Evolutionary conservation across 2,113 vertebrate genomes (phyloP).

Genomic region (Ailuropoda melanoleuca): DNA sequence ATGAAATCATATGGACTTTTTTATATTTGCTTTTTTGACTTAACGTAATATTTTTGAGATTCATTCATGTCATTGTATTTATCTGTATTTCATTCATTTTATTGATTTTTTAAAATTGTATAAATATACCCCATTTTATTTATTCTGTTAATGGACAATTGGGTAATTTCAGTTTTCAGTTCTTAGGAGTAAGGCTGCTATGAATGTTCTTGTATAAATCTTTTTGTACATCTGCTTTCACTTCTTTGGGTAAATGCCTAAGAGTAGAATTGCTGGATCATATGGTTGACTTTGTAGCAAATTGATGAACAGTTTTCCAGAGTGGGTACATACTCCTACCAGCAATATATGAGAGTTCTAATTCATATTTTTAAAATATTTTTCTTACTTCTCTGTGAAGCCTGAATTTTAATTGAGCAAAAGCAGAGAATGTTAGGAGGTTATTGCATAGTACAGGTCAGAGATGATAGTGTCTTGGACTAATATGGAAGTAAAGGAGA

Average conservation of each 20-base stretch:
- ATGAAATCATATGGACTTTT: not conserved
- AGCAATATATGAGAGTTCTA: not conserved
- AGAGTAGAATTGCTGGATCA: not conserved
- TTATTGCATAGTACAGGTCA: not conserved
- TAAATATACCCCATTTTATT: not conserved
- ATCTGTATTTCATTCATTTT: not conserved
- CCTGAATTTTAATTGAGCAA: not conserved
- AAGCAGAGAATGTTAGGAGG: constrained; percentile 1
- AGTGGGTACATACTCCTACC: not conserved
- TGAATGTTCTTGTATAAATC: not conserved
- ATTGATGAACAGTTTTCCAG: not conserved
- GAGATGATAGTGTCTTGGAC: not conserved
- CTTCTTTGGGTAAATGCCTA: constrained; percentile 30
- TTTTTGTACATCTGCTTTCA: constrained; percentile 34
- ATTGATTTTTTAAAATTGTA: not conserved
- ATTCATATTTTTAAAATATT: not conserved
- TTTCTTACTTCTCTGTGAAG: constrained; percentile 6
- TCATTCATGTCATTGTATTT: not conserved
- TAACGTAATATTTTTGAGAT: constrained; percentile 31
- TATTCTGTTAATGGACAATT: not conserved
- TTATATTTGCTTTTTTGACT: not conserved
- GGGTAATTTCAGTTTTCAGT: constrained; percentile 17
- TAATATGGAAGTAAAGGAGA: not conserved
- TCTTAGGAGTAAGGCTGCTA: not conserved
- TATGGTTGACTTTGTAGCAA: constrained; percentile 12